These are phyloP conservation scores for Doryteuthis pealeii DNA, from an alignment of 1,140 invertebrate genomes.

Conservation along the genomic window DNA sequence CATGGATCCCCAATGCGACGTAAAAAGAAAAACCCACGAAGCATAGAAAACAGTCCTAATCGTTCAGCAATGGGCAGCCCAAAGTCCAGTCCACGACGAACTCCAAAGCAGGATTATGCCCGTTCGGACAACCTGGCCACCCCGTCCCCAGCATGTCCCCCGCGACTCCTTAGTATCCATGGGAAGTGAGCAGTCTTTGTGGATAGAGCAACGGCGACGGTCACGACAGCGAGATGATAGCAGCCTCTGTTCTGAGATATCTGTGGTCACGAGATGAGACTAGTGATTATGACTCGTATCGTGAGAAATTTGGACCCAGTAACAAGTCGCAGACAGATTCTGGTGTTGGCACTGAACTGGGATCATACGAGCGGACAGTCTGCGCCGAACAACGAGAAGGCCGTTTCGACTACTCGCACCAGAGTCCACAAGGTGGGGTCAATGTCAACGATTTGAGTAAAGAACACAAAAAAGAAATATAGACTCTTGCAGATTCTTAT, in stretches of 20 bases:
- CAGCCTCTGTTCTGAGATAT: slow-evolving; percentile 43
- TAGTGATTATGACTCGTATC: slow-evolving; percentile 33
- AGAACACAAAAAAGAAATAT: slow-evolving; percentile 27
- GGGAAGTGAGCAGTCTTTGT: slow-evolving; percentile 18
- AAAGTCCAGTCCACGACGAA: slow-evolving; percentile 48
- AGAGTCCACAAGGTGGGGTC: slow-evolving; percentile 37
- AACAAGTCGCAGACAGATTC: slow-evolving; percentile 48
- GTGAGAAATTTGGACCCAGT: slow-evolving; percentile 43
- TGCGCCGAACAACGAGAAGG: slow-evolving; percentile 49
- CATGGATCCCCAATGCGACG: slow-evolving; percentile 91
- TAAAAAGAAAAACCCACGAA: slow-evolving; percentile 82
- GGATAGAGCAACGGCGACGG: neutral
- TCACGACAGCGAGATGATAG: slow-evolving; percentile 21
- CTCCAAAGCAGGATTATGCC: slow-evolving; percentile 51
- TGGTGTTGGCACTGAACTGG: slow-evolving; percentile 39
- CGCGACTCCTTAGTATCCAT: slow-evolving; percentile 32
- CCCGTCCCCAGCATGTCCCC: slow-evolving; percentile 36
- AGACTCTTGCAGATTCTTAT: slow-evolving; percentile 22
- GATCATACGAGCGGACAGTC: slow-evolving; percentile 2
- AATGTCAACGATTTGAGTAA: slow-evolving; percentile 47
- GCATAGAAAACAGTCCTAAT: slow-evolving; percentile 68
- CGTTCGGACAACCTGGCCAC: slow-evolving; percentile 34
- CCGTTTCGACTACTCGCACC: slow-evolving; percentile 18
- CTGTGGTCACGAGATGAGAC: slow-evolving; percentile 38
- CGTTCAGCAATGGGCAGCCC: slow-evolving; percentile 38